Evolutionary conservation across 1,140 invertebrate genomes (phyloP).

Genomic region (Aphaenogaster floridana): DNA sequence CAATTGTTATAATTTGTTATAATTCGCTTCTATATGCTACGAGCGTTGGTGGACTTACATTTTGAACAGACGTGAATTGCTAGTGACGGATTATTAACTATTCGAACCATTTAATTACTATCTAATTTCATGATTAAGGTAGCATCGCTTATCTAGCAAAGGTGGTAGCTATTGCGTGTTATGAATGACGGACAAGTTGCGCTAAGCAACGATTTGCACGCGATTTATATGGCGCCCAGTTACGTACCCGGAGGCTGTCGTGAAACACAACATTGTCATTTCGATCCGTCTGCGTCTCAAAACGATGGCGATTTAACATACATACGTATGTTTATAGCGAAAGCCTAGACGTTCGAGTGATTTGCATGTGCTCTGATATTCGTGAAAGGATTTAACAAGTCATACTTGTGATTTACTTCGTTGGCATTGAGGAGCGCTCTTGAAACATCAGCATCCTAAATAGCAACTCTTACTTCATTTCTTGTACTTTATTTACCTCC

Average conservation of each 20-base stretch:
- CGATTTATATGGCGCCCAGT: conserved; percentile 42
- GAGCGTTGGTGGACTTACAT: neutral
- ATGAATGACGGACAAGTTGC: conserved; percentile 55
- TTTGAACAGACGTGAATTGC: conserved; percentile 28
- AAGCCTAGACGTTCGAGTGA: conserved; percentile 24
- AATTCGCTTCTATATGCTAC: neutral
- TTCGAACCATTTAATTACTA: conserved; percentile 15
- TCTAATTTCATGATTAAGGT: conserved; percentile 30
- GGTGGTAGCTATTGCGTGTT: conserved; percentile 29
- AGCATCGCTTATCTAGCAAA: conserved; percentile 8
- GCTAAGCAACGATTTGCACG: conserved; percentile 29
- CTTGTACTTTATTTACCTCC: conserved; percentile 6
- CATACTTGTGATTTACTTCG: conserved; percentile 47
- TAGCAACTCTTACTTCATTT: conserved; percentile 26
- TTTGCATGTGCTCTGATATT: conserved; percentile 44
- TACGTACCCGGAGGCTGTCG: conserved; percentile 15
- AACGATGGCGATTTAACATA: neutral
- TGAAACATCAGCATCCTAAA: conserved; percentile 25
- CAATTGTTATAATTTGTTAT: neutral
- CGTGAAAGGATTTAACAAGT: conserved; percentile 30
- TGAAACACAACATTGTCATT: conserved; percentile 57
- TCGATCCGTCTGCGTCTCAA: conserved; percentile 35
- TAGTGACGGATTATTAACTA: neutral
- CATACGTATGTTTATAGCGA: conserved; percentile 17
- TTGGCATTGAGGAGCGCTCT: neutral